phyloP scores from a whole-genome alignment of 2,113 vertebrate species.

The Dasyprocta punctata region DNA sequence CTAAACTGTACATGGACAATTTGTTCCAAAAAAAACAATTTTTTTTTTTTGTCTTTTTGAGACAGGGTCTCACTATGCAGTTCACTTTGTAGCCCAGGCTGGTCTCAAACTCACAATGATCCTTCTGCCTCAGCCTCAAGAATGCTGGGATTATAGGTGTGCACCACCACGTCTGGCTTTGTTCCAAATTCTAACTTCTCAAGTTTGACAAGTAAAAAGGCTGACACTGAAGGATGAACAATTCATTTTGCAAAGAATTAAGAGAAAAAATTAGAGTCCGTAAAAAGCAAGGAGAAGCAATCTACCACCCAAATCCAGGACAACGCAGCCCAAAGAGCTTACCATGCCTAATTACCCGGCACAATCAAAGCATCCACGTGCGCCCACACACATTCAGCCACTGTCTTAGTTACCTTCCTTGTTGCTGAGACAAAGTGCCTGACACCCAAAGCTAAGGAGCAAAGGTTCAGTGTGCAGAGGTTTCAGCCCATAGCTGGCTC shows the following conservation, averaged over 20 bases:
- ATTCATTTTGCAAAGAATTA: conserved; percentile 45
- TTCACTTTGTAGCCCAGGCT: no score
- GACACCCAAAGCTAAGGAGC: background rate
- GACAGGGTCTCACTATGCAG: no score
- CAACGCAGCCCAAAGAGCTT: conserved; percentile 58
- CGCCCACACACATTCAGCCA: background rate
- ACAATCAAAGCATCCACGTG: conserved; percentile 11
- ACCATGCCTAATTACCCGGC: conserved; percentile 39
- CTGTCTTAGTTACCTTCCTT: background rate
- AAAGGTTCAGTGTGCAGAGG: background rate
- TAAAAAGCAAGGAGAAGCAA: conserved; percentile 57
- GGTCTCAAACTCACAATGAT: no score
- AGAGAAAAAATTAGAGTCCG: conserved; percentile 5
- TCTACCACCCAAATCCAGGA: conserved; percentile 36
- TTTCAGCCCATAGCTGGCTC: background rate
- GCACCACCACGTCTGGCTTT: no score
- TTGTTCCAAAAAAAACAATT: background rate
- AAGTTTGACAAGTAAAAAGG: conserved; percentile 48
- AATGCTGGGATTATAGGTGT: no score
- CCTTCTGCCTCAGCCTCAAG: no score
- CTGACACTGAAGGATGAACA: conserved; percentile 6
- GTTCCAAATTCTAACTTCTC: conserved; percentile 25
- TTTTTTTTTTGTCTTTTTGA: no score
- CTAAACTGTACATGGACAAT: background rate
- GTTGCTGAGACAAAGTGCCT: background rate